phyloP scores from a whole-genome alignment of 2,888 invertebrate genomes.

The Pocota personata region DNA sequence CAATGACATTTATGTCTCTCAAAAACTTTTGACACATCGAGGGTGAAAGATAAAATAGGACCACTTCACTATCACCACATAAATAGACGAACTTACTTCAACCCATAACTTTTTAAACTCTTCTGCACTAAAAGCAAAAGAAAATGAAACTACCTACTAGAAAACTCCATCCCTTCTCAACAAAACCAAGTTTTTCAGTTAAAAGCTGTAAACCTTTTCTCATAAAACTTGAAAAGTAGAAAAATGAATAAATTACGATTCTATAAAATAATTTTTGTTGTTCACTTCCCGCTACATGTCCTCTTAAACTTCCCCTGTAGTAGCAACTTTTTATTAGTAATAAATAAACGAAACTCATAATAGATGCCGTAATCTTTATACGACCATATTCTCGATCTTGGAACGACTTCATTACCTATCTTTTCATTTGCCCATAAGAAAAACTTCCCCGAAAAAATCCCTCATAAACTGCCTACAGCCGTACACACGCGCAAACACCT shows the following conservation, averaged over 20 bases:
- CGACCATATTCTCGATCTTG: slow-evolving; percentile 40
- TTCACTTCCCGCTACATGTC: not conserved
- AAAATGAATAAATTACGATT: slow-evolving; percentile 28
- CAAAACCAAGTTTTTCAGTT: not conserved
- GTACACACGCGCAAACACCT: slow-evolving; percentile 37
- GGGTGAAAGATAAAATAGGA: too few relatives aligned
- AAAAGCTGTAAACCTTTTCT: not conserved
- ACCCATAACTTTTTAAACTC: not conserved
- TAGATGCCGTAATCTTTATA: slow-evolving; percentile 37
- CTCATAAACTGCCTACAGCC: not conserved
- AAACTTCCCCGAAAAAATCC: not conserved
- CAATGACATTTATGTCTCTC: too few relatives aligned
- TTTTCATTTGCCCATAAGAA: not conserved
- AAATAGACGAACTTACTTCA: too few relatives aligned
- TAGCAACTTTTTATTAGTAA: slow-evolving; percentile 46
- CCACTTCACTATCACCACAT: too few relatives aligned
- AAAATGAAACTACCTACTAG: not conserved
- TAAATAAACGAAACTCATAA: slow-evolving; percentile 51
- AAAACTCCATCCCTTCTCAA: not conserved
- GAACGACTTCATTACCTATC: slow-evolving; percentile 50
- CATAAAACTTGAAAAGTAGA: not conserved
- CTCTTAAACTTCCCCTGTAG: not conserved
- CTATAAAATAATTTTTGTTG: not conserved
- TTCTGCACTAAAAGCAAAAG: not conserved
- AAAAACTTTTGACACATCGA: too few relatives aligned